phyloP scores from a whole-genome alignment of 2,113 vertebrate species.

The Spea multiplicata region DNA sequence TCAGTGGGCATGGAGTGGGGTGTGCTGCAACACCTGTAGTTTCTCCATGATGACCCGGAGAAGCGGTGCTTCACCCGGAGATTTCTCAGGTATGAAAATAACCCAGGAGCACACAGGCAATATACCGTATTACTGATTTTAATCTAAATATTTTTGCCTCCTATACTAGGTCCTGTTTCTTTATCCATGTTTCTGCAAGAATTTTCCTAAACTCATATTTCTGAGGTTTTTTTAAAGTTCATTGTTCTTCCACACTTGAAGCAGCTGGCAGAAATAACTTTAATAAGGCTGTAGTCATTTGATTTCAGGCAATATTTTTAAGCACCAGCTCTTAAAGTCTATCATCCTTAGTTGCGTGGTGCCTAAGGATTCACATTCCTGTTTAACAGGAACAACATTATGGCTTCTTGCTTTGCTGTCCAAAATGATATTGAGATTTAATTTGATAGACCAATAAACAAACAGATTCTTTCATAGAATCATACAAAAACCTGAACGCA shows the following conservation, averaged over 20 bases:
- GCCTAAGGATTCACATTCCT: slow-evolving; percentile 33
- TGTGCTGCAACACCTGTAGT: no score
- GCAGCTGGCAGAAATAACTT: slow-evolving; percentile 42
- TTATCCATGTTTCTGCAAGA: no score
- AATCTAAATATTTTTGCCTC: no score
- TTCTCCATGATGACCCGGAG: no score
- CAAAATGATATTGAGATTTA: slow-evolving; percentile 38
- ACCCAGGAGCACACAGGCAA: no score
- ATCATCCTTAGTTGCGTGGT: slow-evolving; percentile 25
- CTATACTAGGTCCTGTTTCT: no score
- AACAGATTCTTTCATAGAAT: slow-evolving; percentile 36
- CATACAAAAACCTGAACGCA: slow-evolving; percentile 3
- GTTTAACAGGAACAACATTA: slow-evolving; percentile 30
- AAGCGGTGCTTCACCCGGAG: no score
- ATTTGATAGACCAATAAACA: slow-evolving; percentile 41
- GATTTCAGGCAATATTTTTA: slow-evolving; percentile 35
- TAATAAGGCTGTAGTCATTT: slow-evolving; percentile 32
- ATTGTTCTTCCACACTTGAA: neutral
- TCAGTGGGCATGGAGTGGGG: no score
- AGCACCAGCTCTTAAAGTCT: slow-evolving; percentile 24
- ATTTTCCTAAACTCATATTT: neutral
- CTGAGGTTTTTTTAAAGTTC: neutral
- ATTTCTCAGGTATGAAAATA: no score
- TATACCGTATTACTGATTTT: no score
- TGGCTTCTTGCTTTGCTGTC: slow-evolving; percentile 36